Conservation (phyloP, 1,140 invertebrate genomes). For the Nymphalis io region DNA sequence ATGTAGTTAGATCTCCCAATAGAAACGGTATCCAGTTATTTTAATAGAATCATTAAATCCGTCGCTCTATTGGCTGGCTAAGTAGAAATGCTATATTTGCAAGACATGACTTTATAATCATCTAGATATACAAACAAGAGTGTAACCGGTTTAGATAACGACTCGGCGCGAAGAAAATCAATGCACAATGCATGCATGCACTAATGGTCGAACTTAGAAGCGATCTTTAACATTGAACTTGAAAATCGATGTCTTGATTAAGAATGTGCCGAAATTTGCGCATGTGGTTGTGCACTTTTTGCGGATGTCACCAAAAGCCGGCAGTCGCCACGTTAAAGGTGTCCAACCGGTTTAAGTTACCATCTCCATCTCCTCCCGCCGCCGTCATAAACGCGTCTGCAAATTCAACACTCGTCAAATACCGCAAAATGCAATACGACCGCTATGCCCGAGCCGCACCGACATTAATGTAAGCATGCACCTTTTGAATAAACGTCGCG, state of each 20-base stretch:
- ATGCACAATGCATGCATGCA: too few species aligned
- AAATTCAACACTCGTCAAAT: slow-evolving; percentile 77
- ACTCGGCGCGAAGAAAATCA: slow-evolving; percentile 51
- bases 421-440: slow-evolving; percentile 62
- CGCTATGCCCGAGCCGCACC: slow-evolving; percentile 33
- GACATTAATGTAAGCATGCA: slow-evolving; percentile 40
- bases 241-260: slow-evolving; percentile 58
- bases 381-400: slow-evolving; percentile 71
- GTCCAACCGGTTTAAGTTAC: slow-evolving; percentile 75
- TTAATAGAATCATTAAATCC: slow-evolving; percentile 48
- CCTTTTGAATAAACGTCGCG: slow-evolving; percentile 42
- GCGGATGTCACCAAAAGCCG: slow-evolving; percentile 74
- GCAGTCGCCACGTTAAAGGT: slow-evolving; percentile 69
- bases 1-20: slow-evolving; percentile 10
- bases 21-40: slow-evolving; percentile 32
- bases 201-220: slow-evolving; percentile 54
- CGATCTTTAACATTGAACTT: slow-evolving; percentile 51
- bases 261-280: slow-evolving; percentile 56
- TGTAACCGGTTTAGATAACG: slow-evolving; percentile 61
- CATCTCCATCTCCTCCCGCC: slow-evolving; percentile 59
- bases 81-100: slow-evolving; percentile 51
- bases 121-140: slow-evolving; percentile 50
- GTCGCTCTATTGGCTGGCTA: slow-evolving; percentile 40
- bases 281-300: slow-evolving; percentile 71
- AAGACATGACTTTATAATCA: slow-evolving; percentile 50